phyloP scores from a whole-genome alignment of 1,140 invertebrate species.

The Drosophila mauritiana region DNA sequence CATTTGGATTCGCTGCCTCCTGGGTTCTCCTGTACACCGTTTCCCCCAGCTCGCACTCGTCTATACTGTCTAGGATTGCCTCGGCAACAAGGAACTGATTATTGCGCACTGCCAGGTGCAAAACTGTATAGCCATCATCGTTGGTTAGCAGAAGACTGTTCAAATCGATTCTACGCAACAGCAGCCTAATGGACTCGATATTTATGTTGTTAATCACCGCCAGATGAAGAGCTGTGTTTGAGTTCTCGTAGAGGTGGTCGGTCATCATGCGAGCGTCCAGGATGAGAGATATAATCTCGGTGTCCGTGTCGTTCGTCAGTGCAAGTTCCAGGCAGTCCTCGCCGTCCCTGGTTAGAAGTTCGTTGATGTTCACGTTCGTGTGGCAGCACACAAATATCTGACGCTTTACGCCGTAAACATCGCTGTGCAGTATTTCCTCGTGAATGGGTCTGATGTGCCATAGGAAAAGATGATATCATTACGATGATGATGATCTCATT shows the following conservation, averaged over 20 bases:
- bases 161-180: slow-evolving; percentile 64
- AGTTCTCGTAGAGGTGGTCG: slow-evolving; percentile 61
- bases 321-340: slow-evolving; percentile 75
- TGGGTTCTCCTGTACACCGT: slow-evolving; percentile 39
- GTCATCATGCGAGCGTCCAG: slow-evolving; percentile 41
- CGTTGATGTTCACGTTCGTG: slow-evolving; percentile 51
- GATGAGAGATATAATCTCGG: slow-evolving; percentile 53
- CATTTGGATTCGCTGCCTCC: slow-evolving; percentile 3
- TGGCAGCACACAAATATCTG: slow-evolving; percentile 60
- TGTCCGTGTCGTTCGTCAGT: slow-evolving; percentile 47
- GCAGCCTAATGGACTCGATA: slow-evolving; percentile 41
- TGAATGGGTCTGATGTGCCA: slow-evolving; percentile 63
- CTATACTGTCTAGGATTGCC: slow-evolving; percentile 61
- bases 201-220: slow-evolving; percentile 71
- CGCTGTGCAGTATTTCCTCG: slow-evolving; percentile 50
- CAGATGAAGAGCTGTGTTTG: slow-evolving; percentile 70
- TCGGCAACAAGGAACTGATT: slow-evolving; percentile 70
- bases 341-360: slow-evolving; percentile 55
- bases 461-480: not conserved
- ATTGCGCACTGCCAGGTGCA: slow-evolving; percentile 67
- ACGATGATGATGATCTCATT: not conserved
- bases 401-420: slow-evolving; percentile 34
- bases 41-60: slow-evolving; percentile 44
- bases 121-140: slow-evolving; percentile 74
- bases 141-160: slow-evolving; percentile 63